Evolutionary conservation across 2,888 invertebrate genomes (phyloP), one percentile per base, ranked within the genome.

Genomic region (Lycia hirtaria): DNA sequence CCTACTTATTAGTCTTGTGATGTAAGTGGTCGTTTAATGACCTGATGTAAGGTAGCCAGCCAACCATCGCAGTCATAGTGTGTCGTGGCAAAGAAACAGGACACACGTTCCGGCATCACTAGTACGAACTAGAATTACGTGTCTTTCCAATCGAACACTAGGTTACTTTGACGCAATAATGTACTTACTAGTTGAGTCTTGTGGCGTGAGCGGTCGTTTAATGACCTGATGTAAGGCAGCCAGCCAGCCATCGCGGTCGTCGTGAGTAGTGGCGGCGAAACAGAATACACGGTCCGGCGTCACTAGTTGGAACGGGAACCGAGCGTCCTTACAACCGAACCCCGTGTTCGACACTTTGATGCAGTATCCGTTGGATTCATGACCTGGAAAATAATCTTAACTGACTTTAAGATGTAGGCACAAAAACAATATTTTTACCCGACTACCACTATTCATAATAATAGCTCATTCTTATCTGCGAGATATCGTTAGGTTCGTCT

Each of bases 191-290:
- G 94, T 93, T 61, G 94, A 94, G 77, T 97, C 97, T 81, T 97
- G 97, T 4, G 96, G 96, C 9, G 96, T 95, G 37, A 97, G 92
- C 0, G 95, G 96, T 68, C 94, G 93, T 50, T 95, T 95, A 40
- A 97, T 92, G 10, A 97, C 95, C 72, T 93, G 93, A 73, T 96
- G 95, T 64, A 97, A 93, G 22, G 94, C 95, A 32, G 93, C 93
- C 54, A 97, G 95, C 97, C 97, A 98, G 53, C 95, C 94, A 59
- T 95, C 95, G 64, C 97, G 90, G 67, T 97, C 97, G 38, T 95
- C 94, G 70, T 96, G 95, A 1, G 94, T 94, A 65, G 94, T 94
- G 12, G 97, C 96, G 1, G 96, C 96, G 53, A 97, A 86, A 75
- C 96, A 94, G 83, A 94, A 97, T 33, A 94, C 94, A 51, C 97